A percentile compares a stretch with the other conserved stretches of the same genome.
phyloP scores from a whole-genome alignment of 2,797 vertebrate genomes.

The Ispidina lecontei region DNA sequence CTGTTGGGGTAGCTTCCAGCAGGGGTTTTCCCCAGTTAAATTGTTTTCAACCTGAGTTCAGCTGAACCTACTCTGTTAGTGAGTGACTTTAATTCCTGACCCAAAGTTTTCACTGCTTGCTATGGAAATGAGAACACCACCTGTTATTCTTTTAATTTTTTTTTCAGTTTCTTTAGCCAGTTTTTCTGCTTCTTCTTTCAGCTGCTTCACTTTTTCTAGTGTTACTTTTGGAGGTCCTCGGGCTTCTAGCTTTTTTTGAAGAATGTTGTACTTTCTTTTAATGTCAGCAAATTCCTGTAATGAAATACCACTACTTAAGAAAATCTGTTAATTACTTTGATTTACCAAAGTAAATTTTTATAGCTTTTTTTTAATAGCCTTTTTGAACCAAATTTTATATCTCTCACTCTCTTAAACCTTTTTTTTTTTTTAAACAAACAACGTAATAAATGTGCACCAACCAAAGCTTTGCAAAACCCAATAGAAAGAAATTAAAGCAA shows the following conservation, averaged over 20 bases:
- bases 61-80: background rate
- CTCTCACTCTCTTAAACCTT: background rate
- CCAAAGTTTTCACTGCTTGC: background rate
- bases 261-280: conserved; percentile 71
- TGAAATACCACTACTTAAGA: background rate
- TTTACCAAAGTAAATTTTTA: background rate
- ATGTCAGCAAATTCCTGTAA: conserved; percentile 80
- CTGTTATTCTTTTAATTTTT: conserved; percentile 83
- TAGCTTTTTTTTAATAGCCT: background rate
- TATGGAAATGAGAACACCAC: conserved; percentile 60
- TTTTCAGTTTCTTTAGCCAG: conserved; percentile 79
- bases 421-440: background rate
- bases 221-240: conserved; percentile 56
- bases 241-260: conserved; percentile 75
- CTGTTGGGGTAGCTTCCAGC: background rate
- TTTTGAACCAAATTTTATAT: background rate
- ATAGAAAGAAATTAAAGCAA: background rate
- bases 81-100: background rate
- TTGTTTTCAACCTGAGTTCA: background rate
- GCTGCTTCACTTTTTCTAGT: conserved; percentile 74
- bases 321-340: background rate
- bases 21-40: background rate
- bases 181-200: conserved; percentile 78
- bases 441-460: background rate
- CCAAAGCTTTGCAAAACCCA: background rate